These are phyloP conservation scores for Cyanistes caeruleus DNA, from an alignment of 2,113 vertebrate genomes.

Conservation along the genomic window DNA sequence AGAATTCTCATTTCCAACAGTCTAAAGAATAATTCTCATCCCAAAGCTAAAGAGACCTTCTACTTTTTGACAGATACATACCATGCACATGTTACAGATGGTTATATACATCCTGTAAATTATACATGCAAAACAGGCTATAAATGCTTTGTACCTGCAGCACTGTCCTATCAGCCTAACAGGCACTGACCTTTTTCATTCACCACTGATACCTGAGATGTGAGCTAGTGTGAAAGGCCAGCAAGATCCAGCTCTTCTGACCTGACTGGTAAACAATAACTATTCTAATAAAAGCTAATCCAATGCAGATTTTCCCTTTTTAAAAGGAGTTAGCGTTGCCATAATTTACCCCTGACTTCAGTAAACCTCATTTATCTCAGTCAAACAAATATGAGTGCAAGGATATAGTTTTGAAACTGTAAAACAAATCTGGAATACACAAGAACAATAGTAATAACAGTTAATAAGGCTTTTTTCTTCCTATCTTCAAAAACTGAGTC, in stretches of 20 bases:
- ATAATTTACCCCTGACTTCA: neutral
- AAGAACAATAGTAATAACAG: neutral
- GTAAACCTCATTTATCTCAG: neutral
- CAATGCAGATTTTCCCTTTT: neutral
- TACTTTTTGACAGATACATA: neutral
- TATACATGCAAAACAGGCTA: neutral
- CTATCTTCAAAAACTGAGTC: neutral
- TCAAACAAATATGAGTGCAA: neutral
- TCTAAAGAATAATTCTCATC: neutral
- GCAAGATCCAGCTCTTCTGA: neutral
- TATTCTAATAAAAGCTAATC: neutral
- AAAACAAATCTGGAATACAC: neutral
- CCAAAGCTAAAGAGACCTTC: neutral
- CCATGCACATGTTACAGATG: neutral
- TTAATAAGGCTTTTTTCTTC: neutral
- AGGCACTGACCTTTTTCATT: neutral
- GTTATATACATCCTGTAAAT: neutral
- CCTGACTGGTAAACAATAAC: neutral
- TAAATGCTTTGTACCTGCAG: neutral
- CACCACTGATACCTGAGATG: neutral
- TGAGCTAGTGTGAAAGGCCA: neutral
- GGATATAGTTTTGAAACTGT: neutral
- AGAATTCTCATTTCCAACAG: neutral
- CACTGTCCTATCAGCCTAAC: neutral
- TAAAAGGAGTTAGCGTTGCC: neutral